Evolutionary conservation across 2,888 invertebrate genomes (phyloP).

Genomic region (Hemicrepidius hirtus): DNA sequence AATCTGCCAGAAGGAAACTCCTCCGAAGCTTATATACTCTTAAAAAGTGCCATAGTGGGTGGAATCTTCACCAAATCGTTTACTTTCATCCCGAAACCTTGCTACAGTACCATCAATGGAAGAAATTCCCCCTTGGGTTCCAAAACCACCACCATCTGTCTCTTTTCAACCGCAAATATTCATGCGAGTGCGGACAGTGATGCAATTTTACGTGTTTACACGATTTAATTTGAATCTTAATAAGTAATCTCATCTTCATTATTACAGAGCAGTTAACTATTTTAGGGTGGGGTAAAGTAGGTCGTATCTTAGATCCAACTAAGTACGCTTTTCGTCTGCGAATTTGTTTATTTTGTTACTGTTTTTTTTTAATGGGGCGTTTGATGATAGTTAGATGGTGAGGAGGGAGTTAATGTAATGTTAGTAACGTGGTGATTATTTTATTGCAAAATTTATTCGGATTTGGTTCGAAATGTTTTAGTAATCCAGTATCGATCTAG

Average conservation of each 20-base stretch:
- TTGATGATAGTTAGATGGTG: background rate
- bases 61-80: slow-evolving; percentile 65
- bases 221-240: slow-evolving; percentile 39
- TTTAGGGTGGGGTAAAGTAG: slow-evolving; percentile 44
- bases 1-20: slow-evolving; percentile 55
- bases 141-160: background rate
- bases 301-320: slow-evolving; percentile 25
- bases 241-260: slow-evolving; percentile 42
- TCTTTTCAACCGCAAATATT: background rate
- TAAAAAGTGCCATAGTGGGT: slow-evolving; percentile 65
- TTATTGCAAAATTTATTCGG: too few species aligned
- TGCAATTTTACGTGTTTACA: slow-evolving; percentile 40
- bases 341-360: background rate
- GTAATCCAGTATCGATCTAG: too few species aligned
- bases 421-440: too few species aligned
- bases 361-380: background rate
- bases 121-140: slow-evolving; percentile 41
- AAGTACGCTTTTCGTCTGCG: slow-evolving; percentile 5
- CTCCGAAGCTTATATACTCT: slow-evolving; percentile 66
- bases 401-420: too few species aligned
- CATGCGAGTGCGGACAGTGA: slow-evolving; percentile 21
- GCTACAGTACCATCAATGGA: slow-evolving; percentile 61
- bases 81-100: slow-evolving; percentile 69
- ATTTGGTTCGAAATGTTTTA: too few species aligned
- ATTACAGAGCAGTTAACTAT: slow-evolving; percentile 32